Percentiles rank a stretch among this genome's conserved stretches.
Evolutionary conservation across 2,113 vertebrate genomes (phyloP).

Genomic region (Scartelaos histophorus): DNA sequence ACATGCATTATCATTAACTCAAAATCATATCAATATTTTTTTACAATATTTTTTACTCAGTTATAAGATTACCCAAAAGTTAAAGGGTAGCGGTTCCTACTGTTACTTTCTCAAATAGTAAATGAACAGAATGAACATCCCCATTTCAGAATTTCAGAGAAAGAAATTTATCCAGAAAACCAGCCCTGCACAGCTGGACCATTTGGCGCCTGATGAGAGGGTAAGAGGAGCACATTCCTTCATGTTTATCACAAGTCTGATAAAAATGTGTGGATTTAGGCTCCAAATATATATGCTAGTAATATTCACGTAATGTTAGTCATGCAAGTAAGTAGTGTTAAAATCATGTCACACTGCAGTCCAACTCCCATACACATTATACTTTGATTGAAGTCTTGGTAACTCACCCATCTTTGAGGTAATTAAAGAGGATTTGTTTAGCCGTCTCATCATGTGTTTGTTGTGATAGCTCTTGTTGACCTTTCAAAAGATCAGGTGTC

Average conservation of each 20-base stretch:
- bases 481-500: conserved; percentile 95
- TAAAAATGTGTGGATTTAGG: conserved; percentile 40
- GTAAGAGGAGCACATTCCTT: conserved; percentile 56
- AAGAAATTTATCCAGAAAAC: conserved; percentile 41
- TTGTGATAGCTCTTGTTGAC: conserved; percentile 89
- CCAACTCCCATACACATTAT: background rate
- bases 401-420: conserved; percentile 96
- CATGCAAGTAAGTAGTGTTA: background rate
- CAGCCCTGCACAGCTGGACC: conserved; percentile 57
- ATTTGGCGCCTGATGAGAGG: conserved; percentile 33
- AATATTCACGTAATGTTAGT: no score
- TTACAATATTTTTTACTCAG: background rate
- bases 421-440: conserved; percentile 96
- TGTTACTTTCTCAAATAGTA: background rate
- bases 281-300: conserved; percentile 14
- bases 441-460: conserved; percentile 96
- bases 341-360: conserved; percentile 11
- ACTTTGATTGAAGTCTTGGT: background rate
- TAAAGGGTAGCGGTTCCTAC: background rate
- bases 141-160: conserved; percentile 10
- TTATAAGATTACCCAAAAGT: background rate
- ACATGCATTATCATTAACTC: background rate
- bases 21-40: background rate
- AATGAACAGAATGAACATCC: background rate
- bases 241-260: conserved; percentile 59